Evolutionary conservation across 2,797 vertebrate species (phyloP), one percentile per base, ranked within the genome.

Genomic region (Staurois parvus): DNA sequence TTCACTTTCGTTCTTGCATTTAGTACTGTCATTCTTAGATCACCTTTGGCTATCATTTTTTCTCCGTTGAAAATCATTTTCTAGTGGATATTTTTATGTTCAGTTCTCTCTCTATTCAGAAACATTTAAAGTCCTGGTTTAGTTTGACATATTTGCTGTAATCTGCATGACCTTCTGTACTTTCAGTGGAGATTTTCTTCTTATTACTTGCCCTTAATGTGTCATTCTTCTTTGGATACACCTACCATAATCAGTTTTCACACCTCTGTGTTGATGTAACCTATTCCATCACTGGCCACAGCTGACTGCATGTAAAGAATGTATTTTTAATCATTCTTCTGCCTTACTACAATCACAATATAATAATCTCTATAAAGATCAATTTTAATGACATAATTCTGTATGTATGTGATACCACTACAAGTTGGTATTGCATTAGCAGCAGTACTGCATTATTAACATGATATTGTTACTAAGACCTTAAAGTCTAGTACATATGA

Each of bases 141-240:
- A 72, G 52, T 85, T 62, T 85, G 84, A 86, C 79, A 70, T 59
- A 86, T 81, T 68, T 86, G 72, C 79, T 76, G 66, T 81, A 86
- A 86, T 82, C 73, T 78, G 37, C 66, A 67, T 82, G 74, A 86
- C 85, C 74, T 86, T 86, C 85, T 82, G 34, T 72, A 62, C 52
- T 32, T 72, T 76, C 40, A 21, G 77, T 82, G n/a, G 70, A 81
- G 67, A 82, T 82, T 86, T 66, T 34, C 69, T 86, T 77, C 67
- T 45, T 82, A 82, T 81, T 82, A 82, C 67, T 82, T 82, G 64
- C 48, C 67, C 52, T 77, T 82, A 86, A 82, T 82, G 79, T 82
- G 85, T 82, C 79, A 86, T 82, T 72, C 79, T 72, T 86, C 74
- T 77, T 78, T 70, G 56, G 84, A 34, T 77, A 77, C 48, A 77